Evolutionary conservation across 1,140 invertebrate species (phyloP), one percentile per base, ranked within the genome.

Genomic region (Adelges cooleyi): DNA sequence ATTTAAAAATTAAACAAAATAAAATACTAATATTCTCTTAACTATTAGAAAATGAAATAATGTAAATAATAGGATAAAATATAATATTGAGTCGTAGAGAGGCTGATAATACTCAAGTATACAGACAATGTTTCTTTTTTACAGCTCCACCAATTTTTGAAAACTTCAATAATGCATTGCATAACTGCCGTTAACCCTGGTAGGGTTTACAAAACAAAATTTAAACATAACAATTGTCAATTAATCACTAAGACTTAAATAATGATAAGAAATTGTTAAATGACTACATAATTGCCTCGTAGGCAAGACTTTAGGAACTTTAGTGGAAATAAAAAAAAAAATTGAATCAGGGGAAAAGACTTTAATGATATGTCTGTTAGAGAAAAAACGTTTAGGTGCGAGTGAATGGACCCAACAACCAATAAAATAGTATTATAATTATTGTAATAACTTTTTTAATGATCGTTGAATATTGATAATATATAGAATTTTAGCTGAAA

Each of bases 261-360:
- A 27, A 62, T 62, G 42, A 46, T 62, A 62, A 62, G 56, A 62
- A 33, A 62, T 33, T 33, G 40, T 48, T 48, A 27, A 33, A 59
- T 29, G 18, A 62, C 56, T 62, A 62, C 17, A 62, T 20, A 29
- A 46, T 48, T 46, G 42, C 56, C 56, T 13, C 13, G 15, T 8
- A 33, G 56, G 42, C 56, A 62, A 62, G 25, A 33, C 25, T 62
- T 59, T 62, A 62, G 56, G 56, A 62, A 62, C 56, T 62, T 48
- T 62, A 29, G 40, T 48, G 25, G 46, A 48, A 48, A 15, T 0
- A 29, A 59, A 23, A 27, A 50, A 2, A 23, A 44, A 62, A 48
- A 44, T n/a, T n/a, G 17, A 59, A 29, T 10, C 3, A 13, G n/a
- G 25, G 56, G 23, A 62, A 46, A 33, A 33, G 5, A 33, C n/a